Evolutionary conservation across 1,140 invertebrate species (phyloP).

Genomic region (Lordiphosa mommai): DNA sequence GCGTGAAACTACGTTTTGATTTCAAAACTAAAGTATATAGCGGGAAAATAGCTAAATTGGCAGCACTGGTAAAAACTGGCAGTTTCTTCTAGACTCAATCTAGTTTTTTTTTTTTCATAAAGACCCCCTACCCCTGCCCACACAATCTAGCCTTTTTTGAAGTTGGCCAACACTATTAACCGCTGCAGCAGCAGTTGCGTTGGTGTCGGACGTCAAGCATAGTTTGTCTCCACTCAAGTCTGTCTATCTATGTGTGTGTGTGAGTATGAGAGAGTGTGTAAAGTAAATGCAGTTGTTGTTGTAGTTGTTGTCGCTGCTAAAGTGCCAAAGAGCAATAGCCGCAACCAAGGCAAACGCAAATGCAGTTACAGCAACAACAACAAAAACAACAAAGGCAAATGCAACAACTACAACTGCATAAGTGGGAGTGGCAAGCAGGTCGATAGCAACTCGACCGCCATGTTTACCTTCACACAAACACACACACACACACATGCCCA

Average conservation of each 20-base stretch:
- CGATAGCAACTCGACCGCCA: constrained; percentile 47
- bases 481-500: constrained; percentile 11
- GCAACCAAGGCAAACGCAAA: constrained; percentile 71
- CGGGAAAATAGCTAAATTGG: background rate
- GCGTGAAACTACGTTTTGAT: too few species aligned
- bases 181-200: constrained; percentile 24
- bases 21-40: too few species aligned
- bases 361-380: constrained; percentile 50
- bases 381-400: constrained; percentile 18
- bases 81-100: constrained; percentile 3
- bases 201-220: constrained; percentile 20
- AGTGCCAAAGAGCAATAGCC: constrained; percentile 78
- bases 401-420: constrained; percentile 21
- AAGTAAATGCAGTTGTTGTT: constrained; percentile 36
- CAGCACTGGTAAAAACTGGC: background rate
- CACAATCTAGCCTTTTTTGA: background rate
- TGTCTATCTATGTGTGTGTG: background rate
- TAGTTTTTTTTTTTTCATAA: background rate
- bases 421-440: constrained; percentile 51
- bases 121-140: too few species aligned
- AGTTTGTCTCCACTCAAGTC: background rate
- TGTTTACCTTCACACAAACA: constrained; percentile 43
- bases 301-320: constrained; percentile 43
- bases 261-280: constrained; percentile 12
- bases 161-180: background rate